These are phyloP conservation scores for Cryptoblepharus egeriae DNA, from an alignment of 2,797 vertebrate species.

Conservation along the genomic window DNA sequence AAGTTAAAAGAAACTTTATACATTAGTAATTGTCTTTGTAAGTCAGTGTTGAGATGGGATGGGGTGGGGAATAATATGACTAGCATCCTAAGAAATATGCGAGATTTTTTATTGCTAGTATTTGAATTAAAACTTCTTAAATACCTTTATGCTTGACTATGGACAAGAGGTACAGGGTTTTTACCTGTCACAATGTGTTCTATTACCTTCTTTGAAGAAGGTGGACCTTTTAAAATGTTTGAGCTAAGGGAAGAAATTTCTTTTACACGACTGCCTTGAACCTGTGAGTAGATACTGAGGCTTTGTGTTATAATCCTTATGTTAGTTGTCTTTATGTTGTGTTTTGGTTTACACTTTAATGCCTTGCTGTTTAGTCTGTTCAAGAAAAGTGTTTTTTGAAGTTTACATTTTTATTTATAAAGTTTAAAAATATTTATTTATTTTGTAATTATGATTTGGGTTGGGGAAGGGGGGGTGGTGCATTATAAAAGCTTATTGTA, in stretches of 20 bases:
- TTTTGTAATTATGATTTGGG: conserved; percentile 84
- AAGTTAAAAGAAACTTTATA: conserved; percentile 88
- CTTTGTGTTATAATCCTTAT: conserved; percentile 82
- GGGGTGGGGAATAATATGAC: conserved; percentile 74
- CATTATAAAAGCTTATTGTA: conserved; percentile 93
- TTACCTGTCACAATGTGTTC: conserved; percentile 86
- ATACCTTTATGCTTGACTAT: conserved; percentile 89
- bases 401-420: conserved; percentile 83
- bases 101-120: conserved; percentile 86
- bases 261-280: conserved; percentile 88
- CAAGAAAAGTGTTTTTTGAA: conserved; percentile 83
- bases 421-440: conserved; percentile 86
- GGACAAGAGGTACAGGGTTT: conserved; percentile 86
- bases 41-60: conserved; percentile 87
- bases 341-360: conserved; percentile 80
- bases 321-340: conserved; percentile 70
- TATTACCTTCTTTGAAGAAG: conserved; percentile 89
- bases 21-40: conserved; percentile 93
- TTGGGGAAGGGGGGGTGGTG: conserved; percentile 90
- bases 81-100: conserved; percentile 88
- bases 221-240: conserved; percentile 88
- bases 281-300: conserved; percentile 81
- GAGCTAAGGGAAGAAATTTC: conserved; percentile 81
- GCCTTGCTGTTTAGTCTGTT: conserved; percentile 73
- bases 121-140: conserved; percentile 89